These are phyloP conservation scores for Apomyelois bistriatella DNA, from an alignment of 2,888 invertebrate genomes.

Conservation along the genomic window DNA sequence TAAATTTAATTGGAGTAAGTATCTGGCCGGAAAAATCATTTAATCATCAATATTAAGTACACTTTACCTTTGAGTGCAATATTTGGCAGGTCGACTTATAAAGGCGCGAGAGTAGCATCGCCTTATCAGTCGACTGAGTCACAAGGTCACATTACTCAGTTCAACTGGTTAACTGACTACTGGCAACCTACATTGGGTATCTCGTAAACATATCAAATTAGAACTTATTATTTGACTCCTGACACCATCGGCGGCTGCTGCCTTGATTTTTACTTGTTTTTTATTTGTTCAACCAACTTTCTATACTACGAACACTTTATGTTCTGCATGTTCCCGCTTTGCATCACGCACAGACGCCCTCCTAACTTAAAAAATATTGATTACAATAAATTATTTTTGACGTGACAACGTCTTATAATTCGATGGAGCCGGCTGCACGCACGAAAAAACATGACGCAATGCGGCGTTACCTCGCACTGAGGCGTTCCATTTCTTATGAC, in stretches of 20 bases:
- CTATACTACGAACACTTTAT: too few relatives aligned
- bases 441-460: too few relatives aligned
- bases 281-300: neutral
- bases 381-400: too few relatives aligned
- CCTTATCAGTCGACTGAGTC: constrained; percentile 71
- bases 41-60: neutral
- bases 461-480: too few relatives aligned
- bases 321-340: too few relatives aligned
- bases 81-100: constrained; percentile 39
- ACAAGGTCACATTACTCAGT: constrained; percentile 64
- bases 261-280: neutral
- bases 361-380: too few relatives aligned
- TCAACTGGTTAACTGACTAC: constrained; percentile 51
- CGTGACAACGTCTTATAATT: too few relatives aligned
- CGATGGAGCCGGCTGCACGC: too few relatives aligned
- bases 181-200: constrained; percentile 57
- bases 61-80: constrained; percentile 22
- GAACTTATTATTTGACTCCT: constrained; percentile 29
- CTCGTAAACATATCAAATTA: constrained; percentile 48
- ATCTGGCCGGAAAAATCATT: neutral
- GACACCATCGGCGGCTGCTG: neutral
- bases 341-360: too few relatives aligned
- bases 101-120: constrained; percentile 29
- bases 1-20: too few relatives aligned
- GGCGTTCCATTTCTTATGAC: too few relatives aligned